These are phyloP conservation scores for Aplocera efformata DNA, from an alignment of 2,888 invertebrate species.

Conservation along the genomic window DNA sequence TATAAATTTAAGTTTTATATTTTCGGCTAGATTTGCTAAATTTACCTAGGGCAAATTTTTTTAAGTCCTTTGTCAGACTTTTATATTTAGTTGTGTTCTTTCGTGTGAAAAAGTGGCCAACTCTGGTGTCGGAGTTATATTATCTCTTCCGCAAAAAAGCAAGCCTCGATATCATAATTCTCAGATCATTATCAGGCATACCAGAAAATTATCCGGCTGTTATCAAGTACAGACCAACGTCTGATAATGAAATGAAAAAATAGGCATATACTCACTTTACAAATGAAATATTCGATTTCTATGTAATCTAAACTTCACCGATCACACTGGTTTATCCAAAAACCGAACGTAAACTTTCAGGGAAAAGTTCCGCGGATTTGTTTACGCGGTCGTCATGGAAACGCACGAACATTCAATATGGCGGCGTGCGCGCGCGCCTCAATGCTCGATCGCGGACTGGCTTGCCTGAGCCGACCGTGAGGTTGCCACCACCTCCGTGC, in stretches of 20 bases:
- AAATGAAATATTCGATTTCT: conserved; percentile 6
- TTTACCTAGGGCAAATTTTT: no score
- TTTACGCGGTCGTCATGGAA: conserved; percentile 75
- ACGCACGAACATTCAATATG: conserved; percentile 61
- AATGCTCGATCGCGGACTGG: conserved; percentile 68
- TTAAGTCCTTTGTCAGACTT: no score
- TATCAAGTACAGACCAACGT: background rate
- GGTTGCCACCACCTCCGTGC: conserved; percentile 66
- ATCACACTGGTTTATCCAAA: conserved; percentile 1
- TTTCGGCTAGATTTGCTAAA: no score
- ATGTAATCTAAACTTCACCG: conserved; percentile 14
- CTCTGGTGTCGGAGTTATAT: no score
- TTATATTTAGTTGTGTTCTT: no score
- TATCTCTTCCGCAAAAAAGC: no score
- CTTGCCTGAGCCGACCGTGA: conserved; percentile 46
- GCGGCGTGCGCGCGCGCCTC: conserved; percentile 70
- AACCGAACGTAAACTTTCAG: conserved; percentile 13
- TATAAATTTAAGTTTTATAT: no score
- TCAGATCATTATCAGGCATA: no score
- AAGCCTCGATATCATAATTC: no score
- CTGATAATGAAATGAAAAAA: conserved; percentile 3
- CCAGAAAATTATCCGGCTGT: no score
- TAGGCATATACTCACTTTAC: conserved; percentile 27
- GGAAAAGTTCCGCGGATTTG: conserved; percentile 34
- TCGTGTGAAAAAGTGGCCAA: no score